Evolutionary conservation across 2,888 invertebrate genomes (phyloP), one percentile per base, ranked within the genome.

Genomic region (Ochropleura leucogaster): DNA sequence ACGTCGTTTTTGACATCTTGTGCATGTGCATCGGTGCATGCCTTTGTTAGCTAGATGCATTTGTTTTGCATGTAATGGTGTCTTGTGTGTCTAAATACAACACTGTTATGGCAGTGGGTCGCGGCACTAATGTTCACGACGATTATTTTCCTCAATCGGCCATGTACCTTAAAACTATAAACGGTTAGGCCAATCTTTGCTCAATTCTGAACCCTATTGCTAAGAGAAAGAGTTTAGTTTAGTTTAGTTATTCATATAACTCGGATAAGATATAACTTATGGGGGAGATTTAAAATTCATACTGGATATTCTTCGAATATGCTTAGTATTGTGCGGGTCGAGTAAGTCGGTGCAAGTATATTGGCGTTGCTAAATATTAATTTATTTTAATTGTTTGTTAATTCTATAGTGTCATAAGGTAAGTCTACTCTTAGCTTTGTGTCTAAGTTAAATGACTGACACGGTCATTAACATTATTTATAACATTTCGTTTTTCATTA

Each of bases 251-350:
- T 60, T 81, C 64, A 64, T 20, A 4, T 65, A 47, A 8, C 4
- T 20, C 10, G 40, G 16, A 10, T 40, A 2, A 65, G 12, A 18
- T 51, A 71, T 59, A 16, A 5, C 66, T 55, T 66, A 53, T 65
- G 47, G 78, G 18, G 64, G 68, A 71, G 40, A 68, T 16, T 80
- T 80, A 59, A 72, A 79, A 79, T 82, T 80, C 71, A 72, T 64
- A 69, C 80, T 68, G 72, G 55, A 70, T 53, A 30, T 75, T 72
- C 62, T 62, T 60, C 0, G 77, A 72, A 68, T 55, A 9, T 60
- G 59, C 47, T 84, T 72, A 84, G 84, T 82, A 49, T 46, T 53
- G 72, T 68, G 64, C 51, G 18, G 44, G n/a, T 60, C 40, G 81
- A 60, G 75, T 69, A 60, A n/a, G 75, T 62, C 55, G 71, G n/a